phyloP scores from a whole-genome alignment of 2,113 vertebrate genomes.

The Rhinopomastus cyanomelas region DNA sequence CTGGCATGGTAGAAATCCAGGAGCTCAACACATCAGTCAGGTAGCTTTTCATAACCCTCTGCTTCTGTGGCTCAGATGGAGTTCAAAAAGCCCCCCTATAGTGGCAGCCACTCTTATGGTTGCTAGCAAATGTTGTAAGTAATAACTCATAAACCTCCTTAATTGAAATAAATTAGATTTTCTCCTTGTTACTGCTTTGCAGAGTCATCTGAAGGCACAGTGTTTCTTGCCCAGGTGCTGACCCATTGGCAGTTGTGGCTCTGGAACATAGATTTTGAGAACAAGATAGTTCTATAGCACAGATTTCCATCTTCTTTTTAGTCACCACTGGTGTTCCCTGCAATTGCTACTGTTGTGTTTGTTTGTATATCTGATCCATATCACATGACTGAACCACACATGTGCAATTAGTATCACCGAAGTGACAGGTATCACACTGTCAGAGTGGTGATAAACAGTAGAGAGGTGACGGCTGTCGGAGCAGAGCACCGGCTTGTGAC shows the following conservation, averaged over 20 bases:
- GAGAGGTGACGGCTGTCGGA: not conserved
- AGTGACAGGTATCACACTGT: not conserved
- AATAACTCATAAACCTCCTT: conserved; percentile 62
- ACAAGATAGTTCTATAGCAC: not conserved
- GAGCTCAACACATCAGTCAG: conserved; percentile 38
- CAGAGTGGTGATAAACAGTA: not conserved
- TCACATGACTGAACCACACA: rapidly evolving
- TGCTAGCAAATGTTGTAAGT: conserved; percentile 59
- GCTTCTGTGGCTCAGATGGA: conserved; percentile 38
- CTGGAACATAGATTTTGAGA: conserved; percentile 37
- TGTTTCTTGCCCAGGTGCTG: conserved; percentile 44
- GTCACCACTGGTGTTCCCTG: not conserved
- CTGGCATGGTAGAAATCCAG: conserved; percentile 55
- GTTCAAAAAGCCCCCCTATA: not conserved
- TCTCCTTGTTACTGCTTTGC: conserved; percentile 65
- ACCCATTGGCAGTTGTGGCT: conserved; percentile 25
- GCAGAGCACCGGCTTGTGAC: not conserved
- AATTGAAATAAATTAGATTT: conserved; percentile 75
- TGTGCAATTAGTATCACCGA: not conserved
- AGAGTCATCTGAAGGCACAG: conserved; percentile 58
- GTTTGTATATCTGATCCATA: not conserved
- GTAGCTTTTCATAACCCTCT: conserved; percentile 51
- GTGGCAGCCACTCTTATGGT: conserved; percentile 7
- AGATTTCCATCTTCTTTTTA: not conserved
- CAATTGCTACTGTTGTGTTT: not conserved